Evolutionary conservation across 2,113 vertebrate genomes (phyloP), one percentile per base, ranked within the genome.

Genomic region (Dascyllus trimaculatus): DNA sequence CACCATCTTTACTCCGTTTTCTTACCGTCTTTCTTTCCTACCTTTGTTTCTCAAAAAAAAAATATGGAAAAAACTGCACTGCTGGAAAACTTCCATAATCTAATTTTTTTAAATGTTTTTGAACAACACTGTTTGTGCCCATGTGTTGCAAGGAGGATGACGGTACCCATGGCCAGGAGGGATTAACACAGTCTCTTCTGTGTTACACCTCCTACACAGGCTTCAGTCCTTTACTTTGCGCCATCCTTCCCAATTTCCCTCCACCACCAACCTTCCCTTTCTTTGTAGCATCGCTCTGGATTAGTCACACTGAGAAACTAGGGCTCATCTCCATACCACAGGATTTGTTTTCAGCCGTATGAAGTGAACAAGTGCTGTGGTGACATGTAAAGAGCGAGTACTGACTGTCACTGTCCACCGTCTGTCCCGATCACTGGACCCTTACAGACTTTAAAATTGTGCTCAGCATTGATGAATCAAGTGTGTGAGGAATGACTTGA

Each of bases 301-400:
- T 93, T 92, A 91, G 91, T 92, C 86, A 91, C 88, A 80, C 83
- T 66, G 59, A 70, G 71, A 91, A 94, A 91, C 78, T 88, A 85
- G 92, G 88, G 84, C 92, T 94, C 92, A 90, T 94, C 88, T 93
- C 87, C 91, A 92, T 93, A 93, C 89, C 43, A 82, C 78, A 72
- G 89, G 90, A 92, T 93, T 93, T 89, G 76, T 85, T 89, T 92
- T 85, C 85, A 88, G 78, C 85, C 85, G 78, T 56, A 68, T 79
- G 82, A 93, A 87, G 78, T 80, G 87, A 90, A 88, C 68, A 86
- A 87, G 84, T 57, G 79, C 49, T 3, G 71, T 79, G 70, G 83
- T 75, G 72, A 80, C 75, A 86, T 75, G 65, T 78, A 76, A 66
- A 71, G 75, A 80, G 54, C 29, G 40, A 66, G 53, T 1, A 66